These are phyloP conservation scores for Cavia aperea DNA, from an alignment of 2,113 vertebrate genomes.

Conservation along the genomic window DNA sequence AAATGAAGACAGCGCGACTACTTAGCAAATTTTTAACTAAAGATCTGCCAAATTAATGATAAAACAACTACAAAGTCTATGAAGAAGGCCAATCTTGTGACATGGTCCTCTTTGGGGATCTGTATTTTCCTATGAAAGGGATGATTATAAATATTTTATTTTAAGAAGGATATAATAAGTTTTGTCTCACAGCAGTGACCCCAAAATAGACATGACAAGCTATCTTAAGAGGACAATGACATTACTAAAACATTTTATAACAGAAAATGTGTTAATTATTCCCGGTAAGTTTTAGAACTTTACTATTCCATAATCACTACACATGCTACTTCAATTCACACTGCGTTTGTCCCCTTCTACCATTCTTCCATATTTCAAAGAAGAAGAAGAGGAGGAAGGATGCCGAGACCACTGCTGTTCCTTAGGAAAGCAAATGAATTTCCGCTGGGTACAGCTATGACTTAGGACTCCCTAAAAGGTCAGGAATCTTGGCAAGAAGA, in stretches of 20 bases:
- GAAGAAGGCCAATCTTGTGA: background rate
- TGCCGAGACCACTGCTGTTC: background rate
- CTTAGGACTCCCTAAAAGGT: background rate
- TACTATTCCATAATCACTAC: background rate
- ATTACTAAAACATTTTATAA: slow-evolving; percentile 5
- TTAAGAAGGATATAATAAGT: background rate
- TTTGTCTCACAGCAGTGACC: background rate
- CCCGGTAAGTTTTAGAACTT: background rate
- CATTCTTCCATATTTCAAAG: background rate
- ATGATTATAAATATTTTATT: background rate
- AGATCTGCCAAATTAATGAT: background rate
- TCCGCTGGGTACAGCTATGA: background rate
- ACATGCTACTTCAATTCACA: background rate
- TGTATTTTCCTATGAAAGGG: background rate
- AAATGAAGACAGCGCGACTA: background rate
- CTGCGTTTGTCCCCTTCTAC: background rate
- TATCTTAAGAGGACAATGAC: background rate
- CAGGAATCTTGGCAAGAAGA: background rate
- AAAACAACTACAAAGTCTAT: background rate
- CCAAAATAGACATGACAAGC: background rate
- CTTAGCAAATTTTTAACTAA: background rate
- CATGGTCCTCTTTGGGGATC: background rate
- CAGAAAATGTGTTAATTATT: background rate
- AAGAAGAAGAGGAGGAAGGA: background rate
- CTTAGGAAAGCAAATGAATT: background rate